A percentile compares a stretch with the other conserved stretches of the same genome.
phyloP scores from a whole-genome alignment of 2,888 invertebrate genomes.

The Deroplatys truncata region DNA sequence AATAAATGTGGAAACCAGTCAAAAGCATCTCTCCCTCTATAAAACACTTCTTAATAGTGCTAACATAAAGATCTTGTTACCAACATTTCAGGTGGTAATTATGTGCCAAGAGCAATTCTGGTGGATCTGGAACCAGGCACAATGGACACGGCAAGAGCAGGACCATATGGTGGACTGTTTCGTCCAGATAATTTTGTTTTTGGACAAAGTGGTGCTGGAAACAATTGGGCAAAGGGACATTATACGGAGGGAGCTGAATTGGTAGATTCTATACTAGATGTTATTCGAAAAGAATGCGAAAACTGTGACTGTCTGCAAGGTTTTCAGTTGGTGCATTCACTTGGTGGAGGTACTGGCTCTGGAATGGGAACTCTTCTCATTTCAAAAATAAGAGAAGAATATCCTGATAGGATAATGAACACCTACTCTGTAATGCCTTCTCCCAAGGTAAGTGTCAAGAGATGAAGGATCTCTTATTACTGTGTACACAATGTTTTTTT shows the following conservation, averaged over 20 bases:
- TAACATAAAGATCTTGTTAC: too few relatives aligned
- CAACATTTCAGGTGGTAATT: constrained; percentile 52
- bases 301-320: constrained; percentile 56
- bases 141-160: constrained; percentile 68
- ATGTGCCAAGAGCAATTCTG: constrained; percentile 68
- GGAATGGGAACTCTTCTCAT: too few relatives aligned
- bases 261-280: constrained; percentile 50
- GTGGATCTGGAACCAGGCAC: constrained; percentile 77
- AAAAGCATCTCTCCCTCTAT: too few relatives aligned
- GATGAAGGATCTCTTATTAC: too few relatives aligned
- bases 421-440: constrained; percentile 80
- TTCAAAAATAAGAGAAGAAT: constrained; percentile 44
- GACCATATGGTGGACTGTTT: constrained; percentile 66
- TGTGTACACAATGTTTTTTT: too few relatives aligned
- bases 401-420: constrained; percentile 79
- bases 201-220: constrained; percentile 61
- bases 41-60: too few relatives aligned
- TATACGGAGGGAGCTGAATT: constrained; percentile 60
- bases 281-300: constrained; percentile 48
- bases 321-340: constrained; percentile 60
- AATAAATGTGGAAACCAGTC: too few relatives aligned
- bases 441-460: constrained; percentile 56
- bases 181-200: constrained; percentile 73
- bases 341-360: too few relatives aligned
- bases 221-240: constrained; percentile 38